These are phyloP conservation scores for Erpobdella octoculata DNA, from an alignment of 2,888 invertebrate genomes.

Conservation along the genomic window DNA sequence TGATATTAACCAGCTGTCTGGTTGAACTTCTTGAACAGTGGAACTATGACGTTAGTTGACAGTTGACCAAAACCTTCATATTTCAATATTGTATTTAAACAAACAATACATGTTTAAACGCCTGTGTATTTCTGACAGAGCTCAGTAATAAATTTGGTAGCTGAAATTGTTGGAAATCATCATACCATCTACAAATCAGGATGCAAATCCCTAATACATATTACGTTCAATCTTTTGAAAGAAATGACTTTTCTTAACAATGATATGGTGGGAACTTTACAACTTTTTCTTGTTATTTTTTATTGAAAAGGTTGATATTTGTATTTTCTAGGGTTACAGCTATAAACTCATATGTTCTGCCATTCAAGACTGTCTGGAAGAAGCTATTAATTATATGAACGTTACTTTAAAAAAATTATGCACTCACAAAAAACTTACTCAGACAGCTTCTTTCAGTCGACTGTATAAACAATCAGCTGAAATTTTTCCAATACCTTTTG, in stretches of 20 bases:
- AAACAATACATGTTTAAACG: too few relatives aligned
- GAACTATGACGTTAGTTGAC: slow-evolving; percentile 3
- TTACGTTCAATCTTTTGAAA: not conserved
- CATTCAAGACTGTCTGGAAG: not conserved
- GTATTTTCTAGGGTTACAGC: not conserved
- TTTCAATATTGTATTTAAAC: not conserved
- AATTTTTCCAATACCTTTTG: too few relatives aligned
- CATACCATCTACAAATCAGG: not conserved
- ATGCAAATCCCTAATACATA: not conserved
- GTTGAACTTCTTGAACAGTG: not conserved
- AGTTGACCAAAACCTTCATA: not conserved
- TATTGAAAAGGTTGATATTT: not conserved
- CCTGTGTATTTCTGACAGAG: not conserved
- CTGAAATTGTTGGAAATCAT: not conserved
- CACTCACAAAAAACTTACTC: too few relatives aligned
- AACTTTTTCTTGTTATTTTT: not conserved
- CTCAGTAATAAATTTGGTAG: not conserved
- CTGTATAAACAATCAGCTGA: too few relatives aligned
- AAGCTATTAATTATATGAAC: not conserved
- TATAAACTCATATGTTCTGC: not conserved
- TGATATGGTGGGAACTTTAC: not conserved
- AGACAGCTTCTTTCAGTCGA: too few relatives aligned
- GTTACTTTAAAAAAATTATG: too few relatives aligned
- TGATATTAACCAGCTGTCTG: not conserved
- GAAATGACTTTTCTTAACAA: slow-evolving; percentile 2